Percentiles rank a stretch among this genome's conserved stretches.
Evolutionary conservation across 2,888 invertebrate genomes (phyloP).

Genomic region (Hanleya hanleyi): DNA sequence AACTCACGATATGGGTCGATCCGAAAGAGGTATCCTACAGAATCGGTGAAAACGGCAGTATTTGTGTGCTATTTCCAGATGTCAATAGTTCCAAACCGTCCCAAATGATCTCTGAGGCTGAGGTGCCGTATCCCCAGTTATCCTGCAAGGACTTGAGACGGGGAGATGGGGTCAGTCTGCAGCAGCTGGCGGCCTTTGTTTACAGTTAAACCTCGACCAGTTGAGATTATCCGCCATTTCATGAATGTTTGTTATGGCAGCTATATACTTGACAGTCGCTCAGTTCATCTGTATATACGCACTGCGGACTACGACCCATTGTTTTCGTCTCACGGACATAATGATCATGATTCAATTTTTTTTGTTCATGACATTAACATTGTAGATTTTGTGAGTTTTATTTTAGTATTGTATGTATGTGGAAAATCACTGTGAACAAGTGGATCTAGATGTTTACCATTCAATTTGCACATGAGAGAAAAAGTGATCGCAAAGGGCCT

Average conservation of each 20-base stretch:
- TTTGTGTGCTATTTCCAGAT: slow-evolving; percentile 77
- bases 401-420: slow-evolving; percentile 7
- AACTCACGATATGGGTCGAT: slow-evolving; percentile 86
- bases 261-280: slow-evolving; percentile 9
- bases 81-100: slow-evolving; percentile 2
- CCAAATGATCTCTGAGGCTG: slow-evolving; percentile 1
- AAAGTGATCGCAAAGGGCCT: neutral
- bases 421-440: neutral
- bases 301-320: slow-evolving; percentile 39
- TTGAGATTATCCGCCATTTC: slow-evolving; percentile 3
- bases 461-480: neutral
- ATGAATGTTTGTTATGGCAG: too few relatives aligned
- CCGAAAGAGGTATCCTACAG: slow-evolving; percentile 82
- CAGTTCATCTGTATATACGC: slow-evolving; percentile 32
- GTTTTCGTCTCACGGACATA: slow-evolving; percentile 4
- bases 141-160: neutral
- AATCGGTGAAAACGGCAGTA: slow-evolving; percentile 80
- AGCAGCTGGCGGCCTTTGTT: slow-evolving; percentile 43
- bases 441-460: slow-evolving; percentile 8
- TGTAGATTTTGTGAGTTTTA: slow-evolving; percentile 8
- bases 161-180: slow-evolving; percentile 4
- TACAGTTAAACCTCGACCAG: slow-evolving; percentile 32
- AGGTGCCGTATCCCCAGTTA: neutral
- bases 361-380: slow-evolving; percentile 4
- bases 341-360: slow-evolving; percentile 2